Evolutionary conservation across 2,888 invertebrate genomes (phyloP).

Genomic region (Caenorhabditis macrosperma): DNA sequence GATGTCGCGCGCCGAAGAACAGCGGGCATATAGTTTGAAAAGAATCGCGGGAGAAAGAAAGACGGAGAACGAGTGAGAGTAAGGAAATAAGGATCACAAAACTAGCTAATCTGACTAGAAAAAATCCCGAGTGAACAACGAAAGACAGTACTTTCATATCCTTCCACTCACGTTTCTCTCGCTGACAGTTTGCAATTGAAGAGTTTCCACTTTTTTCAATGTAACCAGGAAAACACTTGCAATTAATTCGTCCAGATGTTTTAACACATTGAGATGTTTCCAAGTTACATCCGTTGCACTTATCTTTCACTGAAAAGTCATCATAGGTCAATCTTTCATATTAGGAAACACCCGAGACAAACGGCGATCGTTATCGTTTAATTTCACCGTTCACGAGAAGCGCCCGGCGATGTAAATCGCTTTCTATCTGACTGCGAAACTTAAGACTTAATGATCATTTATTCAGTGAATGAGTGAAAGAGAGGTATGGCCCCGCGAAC

Average conservation of each 20-base stretch:
- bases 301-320: neutral
- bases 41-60: neutral
- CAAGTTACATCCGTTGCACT: neutral
- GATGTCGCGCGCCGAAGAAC: slow-evolving; percentile 29
- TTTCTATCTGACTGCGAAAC: too few relatives aligned
- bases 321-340: neutral
- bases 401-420: too few relatives aligned
- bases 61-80: neutral
- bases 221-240: slow-evolving; percentile 31
- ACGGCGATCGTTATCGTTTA: neutral
- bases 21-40: slow-evolving; percentile 29
- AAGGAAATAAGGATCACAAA: slow-evolving; percentile 6
- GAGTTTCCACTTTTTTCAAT: slow-evolving; percentile 1
- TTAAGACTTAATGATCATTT: too few relatives aligned
- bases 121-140: too few relatives aligned
- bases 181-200: slow-evolving; percentile 8
- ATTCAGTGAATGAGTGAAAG: too few relatives aligned
- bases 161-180: slow-evolving; percentile 18
- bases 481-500: too few relatives aligned
- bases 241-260: neutral
- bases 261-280: slow-evolving; percentile 10
- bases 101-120: slow-evolving; percentile 55
- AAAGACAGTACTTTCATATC: neutral
- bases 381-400: too few relatives aligned
- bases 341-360: slow-evolving; percentile 1